phyloP scores from a whole-genome alignment of 1,140 invertebrate species.

The Aphis gossypii region DNA sequence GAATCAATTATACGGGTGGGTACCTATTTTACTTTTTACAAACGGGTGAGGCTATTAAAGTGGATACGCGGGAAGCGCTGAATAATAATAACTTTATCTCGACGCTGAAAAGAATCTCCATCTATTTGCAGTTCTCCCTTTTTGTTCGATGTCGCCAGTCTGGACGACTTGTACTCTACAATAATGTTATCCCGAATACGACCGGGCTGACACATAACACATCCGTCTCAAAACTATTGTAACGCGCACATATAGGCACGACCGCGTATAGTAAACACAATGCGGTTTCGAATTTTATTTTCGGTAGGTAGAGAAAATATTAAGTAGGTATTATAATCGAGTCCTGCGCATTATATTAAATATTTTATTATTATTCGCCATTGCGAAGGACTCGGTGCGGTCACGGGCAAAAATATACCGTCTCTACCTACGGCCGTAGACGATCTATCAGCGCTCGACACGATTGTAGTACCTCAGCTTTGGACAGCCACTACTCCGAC shows the following conservation, averaged over 20 bases:
- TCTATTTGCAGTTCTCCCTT: neutral
- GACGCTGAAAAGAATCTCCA: neutral
- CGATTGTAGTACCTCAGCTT: neutral
- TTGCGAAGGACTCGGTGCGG: neutral
- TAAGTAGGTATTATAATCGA: neutral
- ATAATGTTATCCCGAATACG: neutral
- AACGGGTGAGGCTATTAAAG: neutral
- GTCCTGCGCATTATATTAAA: neutral
- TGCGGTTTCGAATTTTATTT: neutral
- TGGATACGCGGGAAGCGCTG: neutral
- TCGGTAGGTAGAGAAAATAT: neutral
- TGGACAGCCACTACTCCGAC: neutral
- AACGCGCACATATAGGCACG: neutral
- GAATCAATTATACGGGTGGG: neutral
- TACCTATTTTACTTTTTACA: constrained; percentile 10
- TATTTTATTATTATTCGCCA: neutral
- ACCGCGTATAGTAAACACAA: neutral
- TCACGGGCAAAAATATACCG: neutral
- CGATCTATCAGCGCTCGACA: neutral
- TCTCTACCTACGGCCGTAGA: neutral
- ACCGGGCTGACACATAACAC: neutral
- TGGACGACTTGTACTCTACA: neutral
- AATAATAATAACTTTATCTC: neutral
- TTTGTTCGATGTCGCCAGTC: neutral
- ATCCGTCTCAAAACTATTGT: neutral